Conservation (phyloP, 2,888 invertebrate species). For the Drosophila meridionalis region DNA sequence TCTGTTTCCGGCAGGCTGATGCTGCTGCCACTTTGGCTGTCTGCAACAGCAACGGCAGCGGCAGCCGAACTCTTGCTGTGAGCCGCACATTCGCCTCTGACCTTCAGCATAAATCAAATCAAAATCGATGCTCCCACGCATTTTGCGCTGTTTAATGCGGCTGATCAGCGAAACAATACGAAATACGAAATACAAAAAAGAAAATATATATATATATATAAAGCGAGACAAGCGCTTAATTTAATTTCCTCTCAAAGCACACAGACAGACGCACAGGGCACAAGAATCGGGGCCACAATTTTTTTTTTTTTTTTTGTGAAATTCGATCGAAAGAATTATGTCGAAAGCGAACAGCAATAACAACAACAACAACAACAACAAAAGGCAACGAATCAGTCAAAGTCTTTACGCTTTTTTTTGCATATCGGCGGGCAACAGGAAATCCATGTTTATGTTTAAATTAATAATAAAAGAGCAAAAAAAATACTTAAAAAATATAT, state of each 20-base stretch:
- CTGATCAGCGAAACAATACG: slow-evolving; percentile 54
- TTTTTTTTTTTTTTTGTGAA: slow-evolving; percentile 53
- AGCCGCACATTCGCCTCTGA: slow-evolving; percentile 46
- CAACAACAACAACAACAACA: slow-evolving; percentile 35
- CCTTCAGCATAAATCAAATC: slow-evolving; percentile 68
- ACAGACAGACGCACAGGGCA: slow-evolving; percentile 27
- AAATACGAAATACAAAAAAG: slow-evolving; percentile 7
- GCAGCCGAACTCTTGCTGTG: slow-evolving; percentile 10
- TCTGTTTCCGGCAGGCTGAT: slow-evolving; percentile 50
- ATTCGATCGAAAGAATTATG: slow-evolving; percentile 78
- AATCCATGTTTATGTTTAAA: slow-evolving; percentile 79
- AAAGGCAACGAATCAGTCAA: slow-evolving; percentile 66
- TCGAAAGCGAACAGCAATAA: slow-evolving; percentile 43
- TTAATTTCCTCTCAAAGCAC: slow-evolving; percentile 56
- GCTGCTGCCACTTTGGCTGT: slow-evolving; percentile 27
- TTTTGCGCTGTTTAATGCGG: slow-evolving; percentile 46
- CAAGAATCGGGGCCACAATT: slow-evolving; percentile 50
- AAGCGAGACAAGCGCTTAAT: slow-evolving; percentile 69
- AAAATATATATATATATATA: slow-evolving; percentile 15
- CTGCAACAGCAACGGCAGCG: slow-evolving; percentile 26
- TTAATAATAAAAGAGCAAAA: slow-evolving; percentile 66
- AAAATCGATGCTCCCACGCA: slow-evolving; percentile 68
- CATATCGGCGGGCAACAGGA: slow-evolving; percentile 77
- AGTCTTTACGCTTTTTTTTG: slow-evolving; percentile 59
- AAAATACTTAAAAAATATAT: slow-evolving; percentile 7